phyloP scores from a whole-genome alignment of 2,113 vertebrate genomes.

The Pitta sordida region DNA sequence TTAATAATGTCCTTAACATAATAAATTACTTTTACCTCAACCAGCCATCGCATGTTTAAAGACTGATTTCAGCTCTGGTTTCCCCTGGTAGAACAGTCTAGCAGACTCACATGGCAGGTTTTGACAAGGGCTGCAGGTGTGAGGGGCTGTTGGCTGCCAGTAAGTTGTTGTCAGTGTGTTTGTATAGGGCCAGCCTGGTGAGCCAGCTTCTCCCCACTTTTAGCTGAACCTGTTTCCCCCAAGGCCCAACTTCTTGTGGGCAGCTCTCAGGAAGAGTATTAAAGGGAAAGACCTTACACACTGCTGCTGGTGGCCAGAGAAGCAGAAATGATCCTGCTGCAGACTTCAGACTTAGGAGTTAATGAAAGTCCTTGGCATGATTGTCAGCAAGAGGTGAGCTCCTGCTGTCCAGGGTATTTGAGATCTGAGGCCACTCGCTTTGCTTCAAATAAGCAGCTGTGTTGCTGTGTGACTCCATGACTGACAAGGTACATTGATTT shows the following conservation, averaged over 20 bases:
- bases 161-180: background rate
- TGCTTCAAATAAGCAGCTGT: background rate
- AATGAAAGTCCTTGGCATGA: background rate
- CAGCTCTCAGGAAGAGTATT: background rate
- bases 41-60: background rate
- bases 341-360: background rate
- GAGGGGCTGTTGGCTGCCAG: background rate
- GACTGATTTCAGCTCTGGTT: background rate
- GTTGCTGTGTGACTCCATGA: background rate
- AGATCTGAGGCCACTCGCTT: background rate
- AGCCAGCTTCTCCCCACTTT: background rate
- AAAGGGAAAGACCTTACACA: background rate
- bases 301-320: background rate
- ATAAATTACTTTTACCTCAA: constrained; percentile 26
- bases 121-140: background rate
- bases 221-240: background rate
- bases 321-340: background rate
- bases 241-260: background rate
- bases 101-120: background rate
- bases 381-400: background rate
- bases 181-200: background rate
- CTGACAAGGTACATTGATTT: background rate
- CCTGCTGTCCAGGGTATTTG: background rate
- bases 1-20: constrained; percentile 39
- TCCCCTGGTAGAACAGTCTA: background rate